Conservation (phyloP, 2,113 vertebrate genomes). For the Athene cunicularia region DNA sequence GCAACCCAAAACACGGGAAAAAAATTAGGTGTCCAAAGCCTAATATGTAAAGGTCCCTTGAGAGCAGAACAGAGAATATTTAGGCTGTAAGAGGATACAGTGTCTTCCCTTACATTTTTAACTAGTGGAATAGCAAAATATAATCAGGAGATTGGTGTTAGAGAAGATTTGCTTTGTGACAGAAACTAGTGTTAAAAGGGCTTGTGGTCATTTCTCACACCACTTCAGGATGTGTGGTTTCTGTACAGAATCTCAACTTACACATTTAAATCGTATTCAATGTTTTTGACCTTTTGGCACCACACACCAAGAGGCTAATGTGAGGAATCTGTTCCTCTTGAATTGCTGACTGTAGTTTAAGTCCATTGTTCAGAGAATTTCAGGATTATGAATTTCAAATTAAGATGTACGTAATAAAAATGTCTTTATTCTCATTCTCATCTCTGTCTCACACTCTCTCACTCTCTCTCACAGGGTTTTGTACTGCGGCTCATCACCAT, state of each 20-base stretch:
- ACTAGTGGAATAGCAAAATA: constrained; percentile 20
- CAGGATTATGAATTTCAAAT: constrained; percentile 65
- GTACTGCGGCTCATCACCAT: constrained; percentile 6
- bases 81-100: not conserved
- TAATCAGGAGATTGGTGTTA: constrained; percentile 48
- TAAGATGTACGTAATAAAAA: not conserved
- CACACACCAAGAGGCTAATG: constrained; percentile 66
- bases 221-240: constrained; percentile 59
- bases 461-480: constrained; percentile 40
- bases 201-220: constrained; percentile 70
- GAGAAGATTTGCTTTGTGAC: constrained; percentile 43
- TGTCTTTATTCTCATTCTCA: constrained; percentile 35
- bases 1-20: not conserved
- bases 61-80: constrained; percentile 6
- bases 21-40: not conserved
- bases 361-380: constrained; percentile 54
- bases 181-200: constrained; percentile 63
- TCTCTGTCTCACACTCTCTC: constrained; percentile 43
- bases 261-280: constrained; percentile 74
- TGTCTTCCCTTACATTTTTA: constrained; percentile 40
- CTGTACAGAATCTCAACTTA: constrained; percentile 61
- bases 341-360: constrained; percentile 74
- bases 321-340: constrained; percentile 72
- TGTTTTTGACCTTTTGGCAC: constrained; percentile 74
- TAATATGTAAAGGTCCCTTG: not conserved